Conservation (phyloP, 2,888 invertebrate genomes). For the Trichopoda pennipes region DNA sequence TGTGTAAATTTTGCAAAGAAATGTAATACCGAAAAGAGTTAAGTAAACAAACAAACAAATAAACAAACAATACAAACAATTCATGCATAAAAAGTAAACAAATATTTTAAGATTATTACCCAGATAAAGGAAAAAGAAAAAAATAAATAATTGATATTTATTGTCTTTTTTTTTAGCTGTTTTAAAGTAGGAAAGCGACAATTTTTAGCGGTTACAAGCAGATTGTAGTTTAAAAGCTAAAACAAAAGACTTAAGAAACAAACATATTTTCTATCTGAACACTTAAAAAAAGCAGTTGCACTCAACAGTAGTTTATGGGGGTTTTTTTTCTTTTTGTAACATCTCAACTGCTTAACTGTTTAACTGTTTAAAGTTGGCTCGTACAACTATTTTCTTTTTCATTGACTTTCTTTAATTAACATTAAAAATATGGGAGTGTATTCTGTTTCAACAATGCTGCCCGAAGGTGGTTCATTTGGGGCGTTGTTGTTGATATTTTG, state of each 20-base stretch:
- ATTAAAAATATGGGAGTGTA: conserved; percentile 32
- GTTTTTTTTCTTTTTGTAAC: conserved; percentile 12
- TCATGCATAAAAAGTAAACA: conserved; percentile 4
- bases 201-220: neutral
- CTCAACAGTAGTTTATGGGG: conserved; percentile 39
- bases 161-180: neutral
- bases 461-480: neutral
- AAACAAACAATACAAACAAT: conserved; percentile 5
- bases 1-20: conserved; percentile 23
- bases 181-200: conserved; percentile 9
- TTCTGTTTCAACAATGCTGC: no score
- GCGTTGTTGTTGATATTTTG: neutral
- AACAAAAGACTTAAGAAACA: conserved; percentile 56
- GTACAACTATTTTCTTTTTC: conserved; percentile 38
- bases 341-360: no score
- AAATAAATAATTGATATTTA: conserved; percentile 35
- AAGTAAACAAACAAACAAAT: no score
- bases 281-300: conserved; percentile 18
- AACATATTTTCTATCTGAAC: conserved; percentile 4
- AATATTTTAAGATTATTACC: conserved; percentile 37
- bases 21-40: no score
- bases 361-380: conserved; percentile 12
- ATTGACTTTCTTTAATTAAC: conserved; percentile 25
- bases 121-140: conserved; percentile 19
- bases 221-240: neutral